Evolutionary conservation across 2,113 vertebrate genomes (phyloP).

Genomic region (Chamaea fasciata): DNA sequence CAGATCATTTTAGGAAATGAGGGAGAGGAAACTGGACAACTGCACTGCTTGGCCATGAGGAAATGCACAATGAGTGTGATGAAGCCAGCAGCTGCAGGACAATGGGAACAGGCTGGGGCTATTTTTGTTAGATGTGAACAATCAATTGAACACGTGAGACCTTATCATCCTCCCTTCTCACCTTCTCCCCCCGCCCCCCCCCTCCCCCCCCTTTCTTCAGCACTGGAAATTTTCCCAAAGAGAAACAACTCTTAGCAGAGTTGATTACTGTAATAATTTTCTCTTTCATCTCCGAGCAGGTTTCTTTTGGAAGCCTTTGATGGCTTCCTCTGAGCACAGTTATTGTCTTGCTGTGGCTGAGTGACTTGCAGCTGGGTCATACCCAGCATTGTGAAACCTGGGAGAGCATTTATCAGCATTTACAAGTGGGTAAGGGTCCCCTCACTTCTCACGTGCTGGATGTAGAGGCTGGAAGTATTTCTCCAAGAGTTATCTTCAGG

Average conservation of each 20-base stretch:
- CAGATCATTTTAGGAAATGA: slow-evolving; percentile 61
- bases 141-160: slow-evolving; percentile 48
- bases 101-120: slow-evolving; percentile 59
- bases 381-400: background rate
- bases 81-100: slow-evolving; percentile 68
- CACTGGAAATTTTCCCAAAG: slow-evolving; percentile 55
- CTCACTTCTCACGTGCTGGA: background rate
- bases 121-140: slow-evolving; percentile 72
- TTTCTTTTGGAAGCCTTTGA: slow-evolving; percentile 55
- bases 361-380: slow-evolving; percentile 2
- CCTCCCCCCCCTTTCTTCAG: slow-evolving; percentile 7
- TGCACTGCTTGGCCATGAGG: slow-evolving; percentile 33
- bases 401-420: background rate
- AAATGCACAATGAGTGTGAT: slow-evolving; percentile 44
- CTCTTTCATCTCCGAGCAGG: slow-evolving; percentile 57
- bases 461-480: background rate
- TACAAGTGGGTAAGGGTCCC: background rate
- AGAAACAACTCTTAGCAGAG: slow-evolving; percentile 33
- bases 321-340: background rate
- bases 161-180: slow-evolving; percentile 24
- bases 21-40: slow-evolving; percentile 66
- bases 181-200: slow-evolving; percentile 17
- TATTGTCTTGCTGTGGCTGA: slow-evolving; percentile 29
- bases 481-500: background rate
- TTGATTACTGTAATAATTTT: slow-evolving; percentile 56